Evolutionary conservation across 1,140 invertebrate species (phyloP), one percentile per base, ranked within the genome.

Genomic region (Calycopis cecrops): DNA sequence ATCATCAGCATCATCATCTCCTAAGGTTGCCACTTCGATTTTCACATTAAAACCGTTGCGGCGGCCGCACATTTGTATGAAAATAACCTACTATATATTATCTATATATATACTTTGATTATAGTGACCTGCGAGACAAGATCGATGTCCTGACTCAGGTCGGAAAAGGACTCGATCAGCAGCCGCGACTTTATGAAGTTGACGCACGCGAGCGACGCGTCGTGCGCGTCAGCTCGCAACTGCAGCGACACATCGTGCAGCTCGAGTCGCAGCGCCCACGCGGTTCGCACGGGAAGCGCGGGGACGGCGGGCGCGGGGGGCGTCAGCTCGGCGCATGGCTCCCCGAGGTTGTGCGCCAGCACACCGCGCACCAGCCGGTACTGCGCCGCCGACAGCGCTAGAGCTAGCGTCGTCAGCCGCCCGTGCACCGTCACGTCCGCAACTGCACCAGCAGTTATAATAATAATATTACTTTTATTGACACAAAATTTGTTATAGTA

Each of bases 121-220:
- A 18, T 16, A 14, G 1, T 8, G 44, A 88, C 87, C 78, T 95
- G 94, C 0, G 96, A 98, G 0, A 98, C 95, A 3, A 99, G 87
- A 87, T 98, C 97, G 21, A 98, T 92, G 72, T 98, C 97, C 85
- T 96, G 96, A 9, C 95, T 94, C 9, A 94, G 91, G 85, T 98
- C 95, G 60, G 94, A 97, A 71, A 93, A 93, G 1, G 92, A 92
- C 71, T 97, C 96, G 44, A 97, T 91, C 16, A 94, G 93, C 1
- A 99, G 83, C 21, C 92, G 90, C 0, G 96, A 98, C 75, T 95
- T 95, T 50, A 98, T 95, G 78, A 98, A 98, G 81, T 98, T 96
- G 52, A 98, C 91, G 61, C 94, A 94, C 1, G 96, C 95, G 12
- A 99, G 83, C 6, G 95, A 92, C 1, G 89, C 83, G 47, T 91